Conservation (phyloP, 2,888 invertebrate genomes). For the Cephalotes varians region DNA sequence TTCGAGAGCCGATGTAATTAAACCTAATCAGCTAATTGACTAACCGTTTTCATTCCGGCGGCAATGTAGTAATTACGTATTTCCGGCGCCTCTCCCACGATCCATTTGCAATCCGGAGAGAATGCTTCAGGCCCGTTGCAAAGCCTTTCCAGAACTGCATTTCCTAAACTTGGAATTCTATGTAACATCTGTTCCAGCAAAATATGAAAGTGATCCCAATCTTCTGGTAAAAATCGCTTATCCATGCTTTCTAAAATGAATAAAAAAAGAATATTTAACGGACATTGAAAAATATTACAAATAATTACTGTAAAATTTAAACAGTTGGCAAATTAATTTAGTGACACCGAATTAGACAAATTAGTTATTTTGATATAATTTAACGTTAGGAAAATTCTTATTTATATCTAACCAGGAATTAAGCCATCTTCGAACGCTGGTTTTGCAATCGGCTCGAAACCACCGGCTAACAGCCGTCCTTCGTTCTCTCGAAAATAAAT, state of each 20-base stretch:
- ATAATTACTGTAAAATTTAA: background rate
- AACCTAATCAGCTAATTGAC: conserved; percentile 32
- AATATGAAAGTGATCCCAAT: conserved; percentile 99
- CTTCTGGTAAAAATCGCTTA: conserved; percentile 91
- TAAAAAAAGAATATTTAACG: background rate
- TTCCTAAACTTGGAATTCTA: conserved; percentile 92
- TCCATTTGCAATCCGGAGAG: conserved; percentile 98
- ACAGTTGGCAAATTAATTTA: conserved; percentile 4
- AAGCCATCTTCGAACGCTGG: conserved; percentile 94
- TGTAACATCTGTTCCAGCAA: conserved; percentile 94
- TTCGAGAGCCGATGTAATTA: background rate
- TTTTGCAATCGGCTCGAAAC: conserved; percentile 96
- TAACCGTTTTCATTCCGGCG: conserved; percentile 96
- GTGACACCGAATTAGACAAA: background rate
- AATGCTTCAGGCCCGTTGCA: conserved; percentile 97
- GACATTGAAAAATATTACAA: background rate
- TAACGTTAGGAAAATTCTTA: conserved; percentile 10
- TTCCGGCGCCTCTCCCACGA: conserved; percentile 97
- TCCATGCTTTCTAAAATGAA: conserved; percentile 87
- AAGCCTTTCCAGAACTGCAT: conserved; percentile 92
- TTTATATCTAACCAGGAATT: conserved; percentile 87
- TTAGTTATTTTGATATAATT: conserved; percentile 8
- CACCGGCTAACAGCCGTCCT: conserved; percentile 95
- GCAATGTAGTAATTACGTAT: conserved; percentile 90
- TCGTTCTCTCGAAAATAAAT: conserved; percentile 95